Conservation (phyloP, 2,113 vertebrate species). For the Labrus mixtus region DNA sequence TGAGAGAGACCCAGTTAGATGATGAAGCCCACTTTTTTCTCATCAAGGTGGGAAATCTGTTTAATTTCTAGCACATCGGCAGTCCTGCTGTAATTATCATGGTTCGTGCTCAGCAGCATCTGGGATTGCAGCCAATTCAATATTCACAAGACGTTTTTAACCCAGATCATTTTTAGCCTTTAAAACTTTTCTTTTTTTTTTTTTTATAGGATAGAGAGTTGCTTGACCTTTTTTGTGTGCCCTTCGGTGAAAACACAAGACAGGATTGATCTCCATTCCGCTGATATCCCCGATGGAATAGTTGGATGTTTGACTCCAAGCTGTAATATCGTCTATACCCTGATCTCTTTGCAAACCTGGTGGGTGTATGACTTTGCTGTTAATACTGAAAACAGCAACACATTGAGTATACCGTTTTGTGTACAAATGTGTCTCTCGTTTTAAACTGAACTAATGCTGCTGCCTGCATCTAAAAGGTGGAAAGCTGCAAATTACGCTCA, state of each 20-base stretch:
- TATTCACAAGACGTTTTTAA: slow-evolving; percentile 22
- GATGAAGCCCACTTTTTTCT: slow-evolving; percentile 57
- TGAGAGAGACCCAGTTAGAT: slow-evolving; percentile 44
- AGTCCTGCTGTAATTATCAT: slow-evolving; percentile 16
- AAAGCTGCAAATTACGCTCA: slow-evolving; percentile 30
- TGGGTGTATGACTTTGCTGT: slow-evolving; percentile 2
- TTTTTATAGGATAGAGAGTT: not conserved
- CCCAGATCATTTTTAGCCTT: not conserved
- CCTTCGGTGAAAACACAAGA: not conserved
- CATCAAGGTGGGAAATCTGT: slow-evolving; percentile 45
- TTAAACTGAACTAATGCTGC: slow-evolving; percentile 23
- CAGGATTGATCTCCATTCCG: slow-evolving; percentile 2
- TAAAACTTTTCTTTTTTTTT: no score
- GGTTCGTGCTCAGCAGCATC: slow-evolving; percentile 9
- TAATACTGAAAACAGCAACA: not conserved
- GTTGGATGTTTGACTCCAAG: slow-evolving; percentile 2
- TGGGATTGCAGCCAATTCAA: not conserved
- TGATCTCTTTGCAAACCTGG: slow-evolving; percentile 1
- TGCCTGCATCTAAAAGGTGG: slow-evolving; percentile 16
- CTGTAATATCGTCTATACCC: not conserved
- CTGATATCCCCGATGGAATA: slow-evolving; percentile 25
- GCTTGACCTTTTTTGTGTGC: slow-evolving; percentile 1
- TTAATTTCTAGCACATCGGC: slow-evolving; percentile 35
- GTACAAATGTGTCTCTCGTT: slow-evolving; percentile 14
- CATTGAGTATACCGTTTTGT: not conserved